Base-by-base conservation (phyloP, 1,140 invertebrate species). In the Cotesia chilonis region DNA sequence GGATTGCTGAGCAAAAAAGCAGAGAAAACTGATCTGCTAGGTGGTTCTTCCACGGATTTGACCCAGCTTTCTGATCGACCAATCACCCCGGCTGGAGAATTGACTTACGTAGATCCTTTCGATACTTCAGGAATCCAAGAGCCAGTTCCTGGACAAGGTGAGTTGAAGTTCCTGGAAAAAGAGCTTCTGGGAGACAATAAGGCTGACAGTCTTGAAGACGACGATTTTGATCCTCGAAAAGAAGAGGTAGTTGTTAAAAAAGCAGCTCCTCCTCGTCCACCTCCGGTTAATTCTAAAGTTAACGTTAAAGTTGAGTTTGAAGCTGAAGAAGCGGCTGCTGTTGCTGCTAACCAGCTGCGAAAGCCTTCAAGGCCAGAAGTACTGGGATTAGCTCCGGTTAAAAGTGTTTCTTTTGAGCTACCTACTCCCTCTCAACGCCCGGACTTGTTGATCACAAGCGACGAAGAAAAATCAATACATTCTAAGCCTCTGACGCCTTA, bases 401-500 rank as follows among this genome's bases (percentile, higher is more conserved):
- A 93, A 84, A 90, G 88, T 67, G 93, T 94, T 1, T 90, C 91
- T 0, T 95, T 94, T 77, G 89, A 91, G 75, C 82, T 94, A 55
- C 89, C 90, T 1, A 83, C 87, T n/a, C 83, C 85, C 63, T 81
- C 82, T 78, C 77, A 87, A 73, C 82, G 83, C 59, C 78, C 87
- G 17, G 91, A 92, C 81, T 83, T 92, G 66, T 81, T 93, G 20
- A 85, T 89, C 4, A 89, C 89, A 41, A 87, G 83, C 66, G 88
- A 91, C 75, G 88, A 90, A 63, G 90, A 91, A 68, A 87, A 85
- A 68, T 75, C 80, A 4, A 88, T 90, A 76, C 82, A 87, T 38
- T 87, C 88, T 80, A 91, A 94, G 78, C 93, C 93, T 2, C 79
- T 95, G 65, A 95, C 93, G n/a, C 94, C 94, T 0, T 94, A 94